Conservation (phyloP, 2,113 vertebrate species). For the Clupea harengus region DNA sequence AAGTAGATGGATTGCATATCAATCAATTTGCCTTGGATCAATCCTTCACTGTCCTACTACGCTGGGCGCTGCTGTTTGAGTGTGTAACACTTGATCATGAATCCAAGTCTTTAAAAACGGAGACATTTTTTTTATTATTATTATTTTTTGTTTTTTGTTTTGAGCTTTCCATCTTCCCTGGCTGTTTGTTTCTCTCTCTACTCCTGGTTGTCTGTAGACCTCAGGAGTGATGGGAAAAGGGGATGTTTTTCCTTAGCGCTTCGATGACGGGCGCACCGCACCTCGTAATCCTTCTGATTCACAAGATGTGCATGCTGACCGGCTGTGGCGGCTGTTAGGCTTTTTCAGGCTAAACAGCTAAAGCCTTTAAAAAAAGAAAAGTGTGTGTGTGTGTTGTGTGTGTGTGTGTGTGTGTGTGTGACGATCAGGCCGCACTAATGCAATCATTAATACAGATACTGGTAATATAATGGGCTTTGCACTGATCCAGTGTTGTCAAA, state of each 20-base stretch:
- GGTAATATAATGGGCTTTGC: not conserved
- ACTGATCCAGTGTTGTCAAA: not conserved
- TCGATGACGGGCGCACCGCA: not conserved
- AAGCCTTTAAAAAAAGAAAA: not conserved
- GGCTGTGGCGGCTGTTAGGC: not conserved
- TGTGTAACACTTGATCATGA: not conserved
- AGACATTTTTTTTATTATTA: not conserved
- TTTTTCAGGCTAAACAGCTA: not conserved
- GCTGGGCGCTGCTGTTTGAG: not conserved
- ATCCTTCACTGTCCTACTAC: not conserved
- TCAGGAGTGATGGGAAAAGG: not conserved
- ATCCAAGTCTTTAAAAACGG: not conserved
- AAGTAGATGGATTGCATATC: not conserved
- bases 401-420: not conserved
- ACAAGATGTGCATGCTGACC: not conserved
- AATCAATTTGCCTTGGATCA: not conserved
- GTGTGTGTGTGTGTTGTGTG: not conserved
- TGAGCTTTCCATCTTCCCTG: not conserved
- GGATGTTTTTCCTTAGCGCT: not conserved
- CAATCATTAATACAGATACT: not conserved
- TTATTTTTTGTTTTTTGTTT: too few relatives aligned
- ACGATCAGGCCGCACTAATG: not conserved
- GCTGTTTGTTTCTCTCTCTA: not conserved
- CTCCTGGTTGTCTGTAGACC: not conserved
- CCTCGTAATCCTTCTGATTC: slow-evolving; percentile 3